A percentile compares a stretch with the other conserved stretches of the same genome.
phyloP scores from a whole-genome alignment of 2,113 vertebrate species.

The Marmota flaviventris region DNA sequence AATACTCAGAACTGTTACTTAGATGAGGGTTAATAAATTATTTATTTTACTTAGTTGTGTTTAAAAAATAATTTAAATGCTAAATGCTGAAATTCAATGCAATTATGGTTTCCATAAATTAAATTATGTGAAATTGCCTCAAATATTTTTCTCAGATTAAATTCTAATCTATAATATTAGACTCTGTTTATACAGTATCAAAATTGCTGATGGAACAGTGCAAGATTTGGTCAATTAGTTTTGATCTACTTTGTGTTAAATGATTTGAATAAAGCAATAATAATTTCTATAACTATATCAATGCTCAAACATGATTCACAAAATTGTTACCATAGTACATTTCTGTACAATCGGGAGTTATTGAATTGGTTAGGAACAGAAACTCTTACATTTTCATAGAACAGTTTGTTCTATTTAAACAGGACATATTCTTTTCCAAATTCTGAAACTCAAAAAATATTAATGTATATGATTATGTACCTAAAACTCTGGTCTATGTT shows the following conservation, averaged over 20 bases:
- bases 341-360: neutral
- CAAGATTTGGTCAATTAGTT: constrained; percentile 4
- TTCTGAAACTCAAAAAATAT: constrained; percentile 42
- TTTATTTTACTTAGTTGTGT: constrained; percentile 49
- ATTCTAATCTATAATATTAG: constrained; percentile 23
- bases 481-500: neutral
- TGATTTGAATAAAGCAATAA: constrained; percentile 29
- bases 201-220: neutral
- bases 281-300: constrained; percentile 19
- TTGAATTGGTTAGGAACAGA: neutral
- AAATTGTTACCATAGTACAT: neutral
- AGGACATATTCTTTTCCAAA: neutral
- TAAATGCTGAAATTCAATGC: neutral
- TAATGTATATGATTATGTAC: neutral
- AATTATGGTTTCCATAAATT: constrained; percentile 36
- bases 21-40: constrained; percentile 22
- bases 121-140: constrained; percentile 14
- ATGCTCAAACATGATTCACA: constrained; percentile 5
- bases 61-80: constrained; percentile 56
- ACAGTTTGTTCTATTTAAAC: neutral
- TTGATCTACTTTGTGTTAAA: constrained; percentile 53
- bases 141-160: constrained; percentile 58
- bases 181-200: neutral
- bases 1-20: neutral
- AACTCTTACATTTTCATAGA: neutral